A percentile compares a stretch with the other conserved stretches of the same genome.
phyloP scores from a whole-genome alignment of 35 echinoderm and acorn worm species.

The Eucidaris tribuloides region DNA sequence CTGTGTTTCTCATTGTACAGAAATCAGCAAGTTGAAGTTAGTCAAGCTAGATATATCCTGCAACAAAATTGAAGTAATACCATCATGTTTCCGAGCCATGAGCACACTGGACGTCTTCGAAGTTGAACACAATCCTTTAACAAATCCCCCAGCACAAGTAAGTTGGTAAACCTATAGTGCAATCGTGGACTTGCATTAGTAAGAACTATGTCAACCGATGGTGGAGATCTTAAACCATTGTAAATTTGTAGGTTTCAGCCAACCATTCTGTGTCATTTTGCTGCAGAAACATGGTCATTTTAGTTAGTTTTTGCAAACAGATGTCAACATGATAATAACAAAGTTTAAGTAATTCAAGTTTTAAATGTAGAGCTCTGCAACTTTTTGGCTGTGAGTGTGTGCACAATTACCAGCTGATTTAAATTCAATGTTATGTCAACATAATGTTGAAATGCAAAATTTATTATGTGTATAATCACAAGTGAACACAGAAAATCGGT shows the following conservation, averaged over 20 bases:
- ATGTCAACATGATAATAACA: background rate
- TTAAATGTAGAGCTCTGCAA: background rate
- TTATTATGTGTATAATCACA: too few relatives aligned
- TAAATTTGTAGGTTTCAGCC: background rate
- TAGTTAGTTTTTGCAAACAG: background rate
- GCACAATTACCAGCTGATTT: too few relatives aligned
- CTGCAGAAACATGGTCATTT: too few relatives aligned
- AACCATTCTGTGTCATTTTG: too few relatives aligned
- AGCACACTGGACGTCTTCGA: slow-evolving; percentile 66
- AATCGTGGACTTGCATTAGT: background rate
- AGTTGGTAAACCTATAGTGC: background rate
- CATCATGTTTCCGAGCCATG: slow-evolving; percentile 61
- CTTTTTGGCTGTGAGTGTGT: background rate
- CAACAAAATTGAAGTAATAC: slow-evolving; percentile 81
- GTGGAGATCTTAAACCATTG: too few relatives aligned
- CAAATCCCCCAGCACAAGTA: slow-evolving; percentile 83
- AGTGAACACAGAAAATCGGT: too few relatives aligned
- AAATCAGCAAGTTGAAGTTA: slow-evolving; percentile 73
- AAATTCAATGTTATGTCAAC: too few relatives aligned
- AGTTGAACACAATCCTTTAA: slow-evolving; percentile 74
- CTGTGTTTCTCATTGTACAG: too few relatives aligned
- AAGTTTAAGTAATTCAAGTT: background rate
- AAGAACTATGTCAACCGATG: too few relatives aligned
- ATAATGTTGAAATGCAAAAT: too few relatives aligned
- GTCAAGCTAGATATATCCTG: slow-evolving; percentile 83